Evolutionary conservation across 2,113 vertebrate genomes (phyloP).

Genomic region (Psammodynastes pulverulentus): DNA sequence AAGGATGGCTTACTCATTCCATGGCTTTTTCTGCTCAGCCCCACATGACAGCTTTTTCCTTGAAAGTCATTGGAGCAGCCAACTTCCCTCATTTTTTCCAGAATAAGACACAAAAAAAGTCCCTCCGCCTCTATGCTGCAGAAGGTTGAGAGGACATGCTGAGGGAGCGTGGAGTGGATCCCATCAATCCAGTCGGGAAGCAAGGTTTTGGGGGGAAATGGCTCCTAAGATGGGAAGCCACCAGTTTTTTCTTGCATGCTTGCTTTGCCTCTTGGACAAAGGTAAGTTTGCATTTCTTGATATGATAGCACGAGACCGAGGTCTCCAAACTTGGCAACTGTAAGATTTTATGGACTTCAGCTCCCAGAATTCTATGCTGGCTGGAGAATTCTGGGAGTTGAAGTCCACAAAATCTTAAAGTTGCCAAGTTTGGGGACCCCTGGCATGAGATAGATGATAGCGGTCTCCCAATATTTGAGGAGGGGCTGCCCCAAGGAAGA

Average conservation of each 20-base stretch:
- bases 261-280: conserved; percentile 49
- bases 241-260: conserved; percentile 27
- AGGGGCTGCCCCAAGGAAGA: too few species aligned
- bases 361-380: too few species aligned
- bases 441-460: too few species aligned
- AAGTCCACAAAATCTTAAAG: too few species aligned
- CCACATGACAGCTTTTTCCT: conserved; percentile 34
- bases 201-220: background rate
- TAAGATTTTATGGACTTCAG: too few species aligned
- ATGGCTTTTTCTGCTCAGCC: conserved; percentile 48
- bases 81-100: conserved; percentile 44
- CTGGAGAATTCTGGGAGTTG: too few species aligned
- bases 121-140: conserved; percentile 29
- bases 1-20: background rate
- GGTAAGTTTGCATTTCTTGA: conserved; percentile 52
- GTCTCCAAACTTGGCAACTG: too few species aligned
- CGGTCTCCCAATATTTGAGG: too few species aligned
- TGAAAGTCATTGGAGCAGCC: background rate
- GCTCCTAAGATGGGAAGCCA: conserved; percentile 35
- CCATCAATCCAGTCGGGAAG: background rate
- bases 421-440: too few species aligned
- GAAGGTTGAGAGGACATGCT: conserved; percentile 9
- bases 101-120: conserved; percentile 15
- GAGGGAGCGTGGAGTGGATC: background rate
- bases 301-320: too few species aligned